A percentile compares a stretch with the other conserved stretches of the same genome.
These are phyloP conservation scores for Sorex fumeus DNA, from an alignment of 2,113 vertebrate genomes.

Conservation along the genomic window DNA sequence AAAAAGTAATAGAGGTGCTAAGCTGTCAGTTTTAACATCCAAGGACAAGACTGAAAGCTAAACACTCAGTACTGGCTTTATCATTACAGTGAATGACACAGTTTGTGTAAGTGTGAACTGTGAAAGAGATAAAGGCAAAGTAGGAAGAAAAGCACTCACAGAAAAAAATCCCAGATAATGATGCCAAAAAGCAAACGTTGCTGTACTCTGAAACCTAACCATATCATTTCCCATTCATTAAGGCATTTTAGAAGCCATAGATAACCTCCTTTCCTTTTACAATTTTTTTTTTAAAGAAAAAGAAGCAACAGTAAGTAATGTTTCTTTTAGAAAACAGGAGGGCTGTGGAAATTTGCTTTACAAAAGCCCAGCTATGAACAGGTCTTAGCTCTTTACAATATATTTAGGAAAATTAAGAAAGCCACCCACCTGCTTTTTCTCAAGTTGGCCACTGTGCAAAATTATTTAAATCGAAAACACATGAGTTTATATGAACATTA, in stretches of 20 bases:
- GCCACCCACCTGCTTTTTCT: conserved; percentile 56
- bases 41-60: conserved; percentile 81
- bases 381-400: conserved; percentile 76
- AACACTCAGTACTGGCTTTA: conserved; percentile 81
- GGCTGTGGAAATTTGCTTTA: conserved; percentile 11
- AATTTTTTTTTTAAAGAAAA: not conserved
- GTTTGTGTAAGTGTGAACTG: conserved; percentile 70
- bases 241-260: conserved; percentile 82
- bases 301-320: not conserved
- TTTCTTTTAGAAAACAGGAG: too few relatives aligned
- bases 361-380: not conserved
- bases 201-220: conserved; percentile 60
- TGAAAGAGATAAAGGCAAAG: conserved; percentile 78
- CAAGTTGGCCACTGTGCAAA: conserved; percentile 5
- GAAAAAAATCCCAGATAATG: conserved; percentile 64
- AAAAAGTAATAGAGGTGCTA: conserved; percentile 86
- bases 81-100: conserved; percentile 73
- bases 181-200: conserved; percentile 70
- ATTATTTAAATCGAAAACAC: conserved; percentile 64
- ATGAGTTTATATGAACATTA: conserved; percentile 61
- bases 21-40: conserved; percentile 85
- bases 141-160: conserved; percentile 71
- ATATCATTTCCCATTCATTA: conserved; percentile 68
- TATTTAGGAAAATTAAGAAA: conserved; percentile 61
- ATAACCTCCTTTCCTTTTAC: conserved; percentile 67